Conservation (phyloP, 1,140 invertebrate species). For the Sweltsa coloradensis region DNA sequence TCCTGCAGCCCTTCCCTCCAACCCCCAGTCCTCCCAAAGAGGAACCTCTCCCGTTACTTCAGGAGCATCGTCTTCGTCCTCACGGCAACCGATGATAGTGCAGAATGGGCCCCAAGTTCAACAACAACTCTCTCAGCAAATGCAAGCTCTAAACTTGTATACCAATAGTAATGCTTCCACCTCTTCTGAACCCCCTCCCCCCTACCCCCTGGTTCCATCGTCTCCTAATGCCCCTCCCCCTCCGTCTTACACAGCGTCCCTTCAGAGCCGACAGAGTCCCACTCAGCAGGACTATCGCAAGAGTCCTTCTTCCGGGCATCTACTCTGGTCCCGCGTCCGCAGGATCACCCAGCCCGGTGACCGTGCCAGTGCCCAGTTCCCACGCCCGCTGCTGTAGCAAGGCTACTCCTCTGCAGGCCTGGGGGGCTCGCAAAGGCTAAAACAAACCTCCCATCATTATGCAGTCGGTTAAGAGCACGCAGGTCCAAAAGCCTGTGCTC, state of each 20-base stretch:
- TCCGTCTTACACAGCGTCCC: constrained; percentile 71
- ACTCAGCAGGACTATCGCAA: constrained; percentile 42
- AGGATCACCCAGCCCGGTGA: constrained; percentile 69
- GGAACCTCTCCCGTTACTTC: constrained; percentile 63
- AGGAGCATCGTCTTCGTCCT: constrained; percentile 22
- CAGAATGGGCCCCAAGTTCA: constrained; percentile 71
- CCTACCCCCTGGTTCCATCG: constrained; percentile 50
- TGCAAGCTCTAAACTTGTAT: constrained; percentile 73
- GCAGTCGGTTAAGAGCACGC: constrained; percentile 90
- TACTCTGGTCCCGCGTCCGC: constrained; percentile 67
- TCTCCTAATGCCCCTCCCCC: constrained; percentile 46
- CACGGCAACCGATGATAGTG: constrained; percentile 61
- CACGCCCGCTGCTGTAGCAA: constrained; percentile 42
- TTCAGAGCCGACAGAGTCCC: constrained; percentile 74
- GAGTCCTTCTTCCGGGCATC: constrained; percentile 51
- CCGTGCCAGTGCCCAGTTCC: constrained; percentile 46
- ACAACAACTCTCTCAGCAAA: constrained; percentile 73
- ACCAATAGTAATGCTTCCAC: constrained; percentile 30
- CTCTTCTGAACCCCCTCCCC: constrained; percentile 59
- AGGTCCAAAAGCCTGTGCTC: constrained; percentile 84
- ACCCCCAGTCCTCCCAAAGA: constrained; percentile 35
- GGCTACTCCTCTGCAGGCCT: constrained; percentile 58
- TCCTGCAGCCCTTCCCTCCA: constrained; percentile 37
- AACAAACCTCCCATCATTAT: constrained; percentile 87
- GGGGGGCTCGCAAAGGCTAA: constrained; percentile 68